phyloP scores from a whole-genome alignment of 2,797 vertebrate species.

The Percopsis omiscomaycus region DNA sequence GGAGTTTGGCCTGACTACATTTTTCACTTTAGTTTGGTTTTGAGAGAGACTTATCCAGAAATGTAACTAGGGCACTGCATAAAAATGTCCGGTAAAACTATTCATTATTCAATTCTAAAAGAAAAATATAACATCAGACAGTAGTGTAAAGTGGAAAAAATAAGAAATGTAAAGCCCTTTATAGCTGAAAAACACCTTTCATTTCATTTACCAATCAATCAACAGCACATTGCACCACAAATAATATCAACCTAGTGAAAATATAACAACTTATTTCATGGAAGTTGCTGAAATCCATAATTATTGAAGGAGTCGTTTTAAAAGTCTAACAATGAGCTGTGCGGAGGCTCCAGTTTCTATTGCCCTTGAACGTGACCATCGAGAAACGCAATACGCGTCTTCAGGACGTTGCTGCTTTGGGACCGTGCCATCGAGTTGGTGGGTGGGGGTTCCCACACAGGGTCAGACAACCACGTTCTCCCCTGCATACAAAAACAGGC shows the following conservation, averaged over 20 bases:
- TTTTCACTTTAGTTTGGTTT: constrained; percentile 31
- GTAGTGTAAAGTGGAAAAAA: too few relatives aligned
- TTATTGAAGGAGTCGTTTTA: constrained; percentile 37
- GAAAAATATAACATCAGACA: too few relatives aligned
- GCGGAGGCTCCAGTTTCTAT: constrained; percentile 34
- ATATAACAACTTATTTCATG: neutral
- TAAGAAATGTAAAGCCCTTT: too few relatives aligned
- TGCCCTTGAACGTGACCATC: constrained; percentile 44
- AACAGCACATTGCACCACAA: neutral
- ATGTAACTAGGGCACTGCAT: neutral
- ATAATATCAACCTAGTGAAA: neutral
- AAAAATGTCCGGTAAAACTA: neutral
- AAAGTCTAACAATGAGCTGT: constrained; percentile 16
- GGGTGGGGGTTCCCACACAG: constrained; percentile 32
- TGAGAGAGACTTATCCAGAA: constrained; percentile 9
- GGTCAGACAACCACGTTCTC: constrained; percentile 46
- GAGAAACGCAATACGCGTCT: constrained; percentile 52
- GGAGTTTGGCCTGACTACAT: constrained; percentile 31
- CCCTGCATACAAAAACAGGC: constrained; percentile 57
- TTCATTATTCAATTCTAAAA: too few relatives aligned
- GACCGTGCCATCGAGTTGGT: constrained; percentile 50
- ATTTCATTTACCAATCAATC: too few relatives aligned
- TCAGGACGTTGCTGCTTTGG: constrained; percentile 56
- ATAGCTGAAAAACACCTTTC: too few relatives aligned
- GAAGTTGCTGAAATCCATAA: constrained; percentile 17